Evolutionary conservation across 2,113 vertebrate genomes (phyloP).

Genomic region (Alces alces): DNA sequence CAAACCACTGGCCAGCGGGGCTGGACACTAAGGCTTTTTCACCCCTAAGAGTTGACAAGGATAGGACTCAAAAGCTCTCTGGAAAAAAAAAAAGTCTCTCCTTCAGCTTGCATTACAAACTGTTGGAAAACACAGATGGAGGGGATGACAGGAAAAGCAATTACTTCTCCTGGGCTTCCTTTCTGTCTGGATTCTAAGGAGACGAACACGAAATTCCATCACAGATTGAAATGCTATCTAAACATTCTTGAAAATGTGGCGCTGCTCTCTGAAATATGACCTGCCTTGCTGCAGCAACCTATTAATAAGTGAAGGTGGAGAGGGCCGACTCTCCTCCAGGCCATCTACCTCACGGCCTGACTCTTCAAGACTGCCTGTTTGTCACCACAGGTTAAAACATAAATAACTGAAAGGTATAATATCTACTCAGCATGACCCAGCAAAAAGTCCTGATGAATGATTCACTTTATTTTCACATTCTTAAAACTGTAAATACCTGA

Average conservation of each 20-base stretch:
- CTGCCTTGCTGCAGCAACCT: not conserved
- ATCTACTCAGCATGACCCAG: not conserved
- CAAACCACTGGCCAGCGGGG: conserved; percentile 31
- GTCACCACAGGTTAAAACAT: not conserved
- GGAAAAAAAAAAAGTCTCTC: conserved; percentile 21
- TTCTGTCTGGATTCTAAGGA: conserved; percentile 66
- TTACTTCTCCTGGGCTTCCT: conserved; percentile 61
- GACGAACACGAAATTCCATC: conserved; percentile 55
- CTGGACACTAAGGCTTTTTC: conserved; percentile 49
- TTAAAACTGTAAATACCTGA: conserved; percentile 2
- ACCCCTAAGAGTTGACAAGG: conserved; percentile 10
- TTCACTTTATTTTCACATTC: conserved; percentile 19
- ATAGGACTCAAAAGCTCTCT: conserved; percentile 36
- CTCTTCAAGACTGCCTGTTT: not conserved
- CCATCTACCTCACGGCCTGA: not conserved
- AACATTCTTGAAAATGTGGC: conserved; percentile 61
- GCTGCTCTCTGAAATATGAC: conserved; percentile 59
- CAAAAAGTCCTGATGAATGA: conserved; percentile 3
- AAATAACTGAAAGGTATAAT: not conserved
- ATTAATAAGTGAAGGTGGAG: not conserved
- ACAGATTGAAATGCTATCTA: conserved; percentile 65
- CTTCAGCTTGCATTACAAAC: conserved; percentile 36
- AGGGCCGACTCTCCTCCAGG: not conserved
- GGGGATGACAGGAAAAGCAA: conserved; percentile 63
- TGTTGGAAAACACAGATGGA: conserved; percentile 39